Evolutionary conservation across 2,113 vertebrate genomes (phyloP).

Genomic region (Diadophis punctatus): DNA sequence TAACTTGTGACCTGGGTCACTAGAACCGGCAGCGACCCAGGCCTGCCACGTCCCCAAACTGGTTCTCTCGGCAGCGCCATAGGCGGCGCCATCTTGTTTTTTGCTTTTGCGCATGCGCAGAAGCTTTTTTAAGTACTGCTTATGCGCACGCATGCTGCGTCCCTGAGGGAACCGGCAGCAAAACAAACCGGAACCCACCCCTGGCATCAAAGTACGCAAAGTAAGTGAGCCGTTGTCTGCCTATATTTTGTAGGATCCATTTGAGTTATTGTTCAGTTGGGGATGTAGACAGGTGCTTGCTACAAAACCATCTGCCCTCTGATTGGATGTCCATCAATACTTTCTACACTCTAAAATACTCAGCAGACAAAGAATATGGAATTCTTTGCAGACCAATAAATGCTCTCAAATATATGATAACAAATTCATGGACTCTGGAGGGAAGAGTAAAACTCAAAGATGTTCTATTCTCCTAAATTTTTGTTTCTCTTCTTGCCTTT

Average conservation of each 20-base stretch:
- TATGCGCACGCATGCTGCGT: no score
- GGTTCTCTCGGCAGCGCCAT: no score
- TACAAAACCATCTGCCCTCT: background rate
- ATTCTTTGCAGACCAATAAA: background rate
- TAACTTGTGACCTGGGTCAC: no score
- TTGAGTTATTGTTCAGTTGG: background rate
- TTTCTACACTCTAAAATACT: background rate
- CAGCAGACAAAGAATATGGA: background rate
- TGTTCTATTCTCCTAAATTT: background rate
- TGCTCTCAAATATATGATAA: background rate
- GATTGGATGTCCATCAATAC: background rate
- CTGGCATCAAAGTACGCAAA: background rate
- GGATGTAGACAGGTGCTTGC: background rate
- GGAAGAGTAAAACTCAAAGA: background rate
- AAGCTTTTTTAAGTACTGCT: no score
- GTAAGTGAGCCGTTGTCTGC: background rate
- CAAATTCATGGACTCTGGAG: background rate
- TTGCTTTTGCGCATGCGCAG: no score
- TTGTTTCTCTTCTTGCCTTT: background rate
- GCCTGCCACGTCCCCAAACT: no score
- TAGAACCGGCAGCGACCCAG: no score
- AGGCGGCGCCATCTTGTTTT: no score
- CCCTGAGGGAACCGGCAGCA: no score
- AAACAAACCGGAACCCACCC: no score
- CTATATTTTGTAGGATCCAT: background rate